Percentiles rank a stretch among this genome's conserved stretches.
Evolutionary conservation across 2,888 invertebrate species (phyloP).

Genomic region (Gastrophysa polygoni): DNA sequence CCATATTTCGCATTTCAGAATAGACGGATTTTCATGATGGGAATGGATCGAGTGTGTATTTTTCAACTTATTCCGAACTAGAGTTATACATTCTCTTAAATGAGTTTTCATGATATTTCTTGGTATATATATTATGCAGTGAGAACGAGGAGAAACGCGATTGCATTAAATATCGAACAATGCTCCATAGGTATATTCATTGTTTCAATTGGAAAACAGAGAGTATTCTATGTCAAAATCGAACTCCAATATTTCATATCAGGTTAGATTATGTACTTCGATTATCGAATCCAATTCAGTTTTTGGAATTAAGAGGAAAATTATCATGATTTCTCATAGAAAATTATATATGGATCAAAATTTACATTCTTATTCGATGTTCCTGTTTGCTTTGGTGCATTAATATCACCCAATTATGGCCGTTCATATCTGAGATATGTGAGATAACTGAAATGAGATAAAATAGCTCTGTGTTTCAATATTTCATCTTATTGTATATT

Average conservation of each 20-base stretch:
- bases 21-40: not conserved
- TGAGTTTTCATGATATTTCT: not conserved
- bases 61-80: not conserved
- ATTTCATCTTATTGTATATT: no score
- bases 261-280: no score
- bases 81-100: not conserved
- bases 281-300: no score
- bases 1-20: constrained; percentile 3
- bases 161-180: not conserved
- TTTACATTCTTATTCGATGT: no score
- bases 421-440: no score
- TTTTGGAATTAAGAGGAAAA: no score
- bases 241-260: not conserved
- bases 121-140: not conserved
- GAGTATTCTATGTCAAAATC: not conserved
- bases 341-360: no score
- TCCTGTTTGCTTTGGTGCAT: no score
- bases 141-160: not conserved
- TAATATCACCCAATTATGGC: no score
- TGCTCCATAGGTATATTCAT: not conserved
- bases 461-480: no score
- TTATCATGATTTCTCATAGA: no score
- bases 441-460: no score
- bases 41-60: constrained; percentile 5
- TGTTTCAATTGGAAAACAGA: not conserved